phyloP scores from a whole-genome alignment of 2,888 invertebrate genomes.

The Actias luna region DNA sequence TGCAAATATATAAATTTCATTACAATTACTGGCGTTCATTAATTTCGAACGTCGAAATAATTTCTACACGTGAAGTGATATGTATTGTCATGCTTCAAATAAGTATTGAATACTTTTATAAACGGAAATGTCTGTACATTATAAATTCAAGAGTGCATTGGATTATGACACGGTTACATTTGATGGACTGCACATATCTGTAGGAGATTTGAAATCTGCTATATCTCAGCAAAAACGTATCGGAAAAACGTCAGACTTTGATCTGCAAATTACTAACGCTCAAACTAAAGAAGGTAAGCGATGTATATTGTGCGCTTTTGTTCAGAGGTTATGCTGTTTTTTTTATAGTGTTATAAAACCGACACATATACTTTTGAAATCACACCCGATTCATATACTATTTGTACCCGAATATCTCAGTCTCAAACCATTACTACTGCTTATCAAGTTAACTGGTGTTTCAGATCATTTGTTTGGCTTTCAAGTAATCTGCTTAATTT shows the following conservation, averaged over 20 bases:
- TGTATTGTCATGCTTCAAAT: slow-evolving; percentile 48
- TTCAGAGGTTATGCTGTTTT: not conserved
- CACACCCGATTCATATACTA: too few relatives aligned
- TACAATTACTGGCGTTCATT: not conserved
- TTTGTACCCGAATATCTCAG: too few relatives aligned
- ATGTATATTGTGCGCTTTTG: not conserved
- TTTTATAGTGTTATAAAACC: not conserved
- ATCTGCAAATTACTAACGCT: slow-evolving; percentile 97
- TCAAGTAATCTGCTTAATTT: too few relatives aligned
- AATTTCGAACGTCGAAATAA: not conserved
- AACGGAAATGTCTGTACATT: slow-evolving; percentile 95
- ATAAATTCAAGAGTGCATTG: slow-evolving; percentile 98
- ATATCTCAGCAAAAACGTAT: slow-evolving; percentile 97
- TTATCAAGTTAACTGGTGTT: too few relatives aligned
- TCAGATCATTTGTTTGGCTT: too few relatives aligned
- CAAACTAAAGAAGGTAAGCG: slow-evolving; percentile 96
- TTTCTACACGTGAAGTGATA: slow-evolving; percentile 16
- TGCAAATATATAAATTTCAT: not conserved
- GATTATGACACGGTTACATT: slow-evolving; percentile 98
- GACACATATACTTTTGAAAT: not conserved
- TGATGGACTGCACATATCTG: slow-evolving; percentile 97
- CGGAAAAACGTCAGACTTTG: slow-evolving; percentile 96
- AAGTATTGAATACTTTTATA: slow-evolving; percentile 22
- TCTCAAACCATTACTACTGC: too few relatives aligned
- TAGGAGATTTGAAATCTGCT: slow-evolving; percentile 96